Conservation (phyloP, 2,113 vertebrate genomes). For the Brachypodius melanocephalos region DNA sequence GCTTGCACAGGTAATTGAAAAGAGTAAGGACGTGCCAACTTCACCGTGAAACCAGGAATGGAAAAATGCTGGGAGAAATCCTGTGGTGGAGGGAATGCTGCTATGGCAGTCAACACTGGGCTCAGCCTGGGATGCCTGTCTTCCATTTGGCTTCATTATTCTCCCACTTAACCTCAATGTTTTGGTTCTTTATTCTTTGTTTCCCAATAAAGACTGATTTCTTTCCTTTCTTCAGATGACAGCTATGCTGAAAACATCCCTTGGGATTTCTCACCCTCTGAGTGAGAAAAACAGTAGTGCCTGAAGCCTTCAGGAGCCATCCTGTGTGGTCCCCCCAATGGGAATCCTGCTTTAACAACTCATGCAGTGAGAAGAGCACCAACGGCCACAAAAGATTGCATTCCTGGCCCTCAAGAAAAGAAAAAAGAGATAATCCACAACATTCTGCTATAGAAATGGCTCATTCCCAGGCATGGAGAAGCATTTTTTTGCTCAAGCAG, state of each 20-base stretch:
- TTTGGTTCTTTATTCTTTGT: neutral
- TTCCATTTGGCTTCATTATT: neutral
- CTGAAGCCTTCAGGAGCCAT: neutral
- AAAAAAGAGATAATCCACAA: neutral
- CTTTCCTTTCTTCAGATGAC: neutral
- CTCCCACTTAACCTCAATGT: neutral
- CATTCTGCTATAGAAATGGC: neutral
- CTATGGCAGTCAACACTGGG: neutral
- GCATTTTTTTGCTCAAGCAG: constrained; percentile 6
- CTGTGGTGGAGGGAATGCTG: neutral
- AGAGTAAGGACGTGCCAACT: neutral
- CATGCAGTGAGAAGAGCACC: neutral
- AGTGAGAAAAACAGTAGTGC: neutral
- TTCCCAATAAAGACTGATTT: neutral
- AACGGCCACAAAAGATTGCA: neutral
- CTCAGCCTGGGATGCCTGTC: neutral
- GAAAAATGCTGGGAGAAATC: neutral
- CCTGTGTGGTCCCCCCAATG: rapidly evolving
- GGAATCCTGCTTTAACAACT: neutral
- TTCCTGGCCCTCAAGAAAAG: neutral
- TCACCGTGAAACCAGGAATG: neutral
- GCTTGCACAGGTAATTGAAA: neutral
- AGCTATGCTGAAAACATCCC: neutral
- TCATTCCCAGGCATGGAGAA: neutral
- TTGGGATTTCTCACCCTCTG: neutral